phyloP scores from a whole-genome alignment of 2,888 invertebrate species.

The Silvanus unidentatus region DNA sequence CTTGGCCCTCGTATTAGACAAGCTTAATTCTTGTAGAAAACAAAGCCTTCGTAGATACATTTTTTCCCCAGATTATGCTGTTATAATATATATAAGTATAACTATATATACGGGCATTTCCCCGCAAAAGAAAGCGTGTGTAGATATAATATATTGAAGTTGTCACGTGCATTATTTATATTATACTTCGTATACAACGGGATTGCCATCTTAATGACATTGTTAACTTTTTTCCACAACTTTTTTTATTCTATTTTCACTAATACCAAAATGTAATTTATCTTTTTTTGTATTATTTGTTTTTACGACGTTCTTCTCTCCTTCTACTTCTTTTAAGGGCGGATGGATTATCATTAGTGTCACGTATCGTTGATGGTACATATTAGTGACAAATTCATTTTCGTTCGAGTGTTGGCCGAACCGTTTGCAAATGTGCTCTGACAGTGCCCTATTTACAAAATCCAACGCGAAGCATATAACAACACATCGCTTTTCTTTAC shows the following conservation, averaged over 20 bases:
- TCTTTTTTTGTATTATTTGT: slow-evolving; percentile 20
- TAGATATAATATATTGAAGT: slow-evolving; percentile 42
- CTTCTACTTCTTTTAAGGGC: not conserved
- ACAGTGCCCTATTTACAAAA: too few species aligned
- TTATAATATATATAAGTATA: slow-evolving; percentile 21
- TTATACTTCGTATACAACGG: slow-evolving; percentile 33
- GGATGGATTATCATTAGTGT: slow-evolving; percentile 20
- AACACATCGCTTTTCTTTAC: too few species aligned
- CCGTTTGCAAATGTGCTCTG: too few species aligned
- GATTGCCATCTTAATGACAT: slow-evolving; percentile 42
- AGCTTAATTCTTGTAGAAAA: slow-evolving; percentile 45
- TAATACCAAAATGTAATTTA: slow-evolving; percentile 19
- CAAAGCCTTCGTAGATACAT: slow-evolving; percentile 40
- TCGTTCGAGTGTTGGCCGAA: too few species aligned
- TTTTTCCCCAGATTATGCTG: slow-evolving; percentile 43
- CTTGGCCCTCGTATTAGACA: slow-evolving; percentile 37
- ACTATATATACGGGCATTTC: slow-evolving; percentile 24
- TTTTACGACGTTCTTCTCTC: slow-evolving; percentile 16
- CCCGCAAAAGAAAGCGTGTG: slow-evolving; percentile 37
- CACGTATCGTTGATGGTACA: slow-evolving; percentile 1
- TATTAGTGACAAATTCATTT: too few species aligned
- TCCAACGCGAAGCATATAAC: too few species aligned
- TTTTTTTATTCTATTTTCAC: slow-evolving; percentile 11
- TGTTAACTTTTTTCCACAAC: slow-evolving; percentile 34
- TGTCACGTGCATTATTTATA: slow-evolving; percentile 44